Conservation (phyloP, 2,888 invertebrate genomes). For the Trilocha varians region DNA sequence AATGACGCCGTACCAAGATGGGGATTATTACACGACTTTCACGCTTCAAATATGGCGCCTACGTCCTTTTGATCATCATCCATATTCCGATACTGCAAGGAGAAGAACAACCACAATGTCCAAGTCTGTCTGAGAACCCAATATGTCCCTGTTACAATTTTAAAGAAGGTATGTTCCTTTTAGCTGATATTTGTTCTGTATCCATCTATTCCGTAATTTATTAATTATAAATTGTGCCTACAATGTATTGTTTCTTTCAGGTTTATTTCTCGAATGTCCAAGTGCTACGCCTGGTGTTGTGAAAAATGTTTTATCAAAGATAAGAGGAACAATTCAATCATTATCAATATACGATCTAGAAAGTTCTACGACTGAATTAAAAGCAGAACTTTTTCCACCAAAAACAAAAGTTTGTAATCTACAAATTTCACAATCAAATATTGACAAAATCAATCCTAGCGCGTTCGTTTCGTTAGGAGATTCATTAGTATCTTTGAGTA, state of each 20-base stretch:
- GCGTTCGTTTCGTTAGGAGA: constrained; percentile 79
- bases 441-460: constrained; percentile 80
- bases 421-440: constrained; percentile 83
- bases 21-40: constrained; percentile 50
- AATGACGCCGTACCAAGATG: constrained; percentile 63
- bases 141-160: constrained; percentile 94
- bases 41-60: constrained; percentile 60
- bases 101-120: constrained; percentile 76
- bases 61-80: constrained; percentile 69
- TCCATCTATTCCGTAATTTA: background rate
- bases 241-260: constrained; percentile 45
- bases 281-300: constrained; percentile 84
- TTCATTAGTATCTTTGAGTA: constrained; percentile 81
- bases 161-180: constrained; percentile 78
- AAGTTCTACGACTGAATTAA: constrained; percentile 82
- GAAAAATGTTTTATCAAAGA: constrained; percentile 80
- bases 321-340: constrained; percentile 83
- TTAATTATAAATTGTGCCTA: background rate
- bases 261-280: constrained; percentile 90
- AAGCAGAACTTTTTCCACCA: constrained; percentile 82
- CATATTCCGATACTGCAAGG: constrained; percentile 69
- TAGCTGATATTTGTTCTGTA: constrained; percentile 2
- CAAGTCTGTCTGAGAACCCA: constrained; percentile 82
- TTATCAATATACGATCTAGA: constrained; percentile 92
- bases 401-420: constrained; percentile 79